Evolutionary conservation across 2,888 invertebrate species (phyloP).

Genomic region (Agrenia bidenticulata): DNA sequence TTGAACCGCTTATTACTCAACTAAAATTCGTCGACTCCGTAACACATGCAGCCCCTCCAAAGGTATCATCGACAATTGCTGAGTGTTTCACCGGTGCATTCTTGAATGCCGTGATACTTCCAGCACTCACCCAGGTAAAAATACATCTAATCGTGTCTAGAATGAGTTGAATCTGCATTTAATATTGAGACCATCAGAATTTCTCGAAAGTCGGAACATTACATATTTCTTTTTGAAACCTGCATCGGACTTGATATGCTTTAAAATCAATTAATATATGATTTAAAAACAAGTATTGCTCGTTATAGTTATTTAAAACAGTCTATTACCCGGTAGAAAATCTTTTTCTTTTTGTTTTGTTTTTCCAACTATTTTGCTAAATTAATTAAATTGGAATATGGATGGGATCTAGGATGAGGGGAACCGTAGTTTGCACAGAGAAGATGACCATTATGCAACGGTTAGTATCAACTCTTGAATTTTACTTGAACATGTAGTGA

Average conservation of each 20-base stretch:
- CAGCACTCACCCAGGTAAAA: conserved; percentile 51
- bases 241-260: too few relatives aligned
- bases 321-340: too few relatives aligned
- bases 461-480: conserved; percentile 37
- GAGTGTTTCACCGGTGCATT: conserved; percentile 50
- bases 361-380: background rate
- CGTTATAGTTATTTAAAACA: too few relatives aligned
- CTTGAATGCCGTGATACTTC: conserved; percentile 46
- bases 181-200: too few relatives aligned
- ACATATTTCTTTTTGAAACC: too few relatives aligned
- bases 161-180: background rate
- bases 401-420: conserved; percentile 49
- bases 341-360: too few relatives aligned
- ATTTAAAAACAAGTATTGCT: too few relatives aligned
- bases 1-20: conserved; percentile 46
- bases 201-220: too few relatives aligned
- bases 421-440: conserved; percentile 51
- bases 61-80: conserved; percentile 35
- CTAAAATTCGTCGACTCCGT: conserved; percentile 50
- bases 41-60: conserved; percentile 40
- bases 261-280: too few relatives aligned
- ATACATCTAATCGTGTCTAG: too few relatives aligned
- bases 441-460: conserved; percentile 51
- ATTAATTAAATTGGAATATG: conserved; percentile 5
- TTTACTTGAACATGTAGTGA: too few relatives aligned